Evolutionary conservation across 2,797 vertebrate genomes (phyloP), one percentile per base, ranked within the genome.

Genomic region (Scarus forsteni): DNA sequence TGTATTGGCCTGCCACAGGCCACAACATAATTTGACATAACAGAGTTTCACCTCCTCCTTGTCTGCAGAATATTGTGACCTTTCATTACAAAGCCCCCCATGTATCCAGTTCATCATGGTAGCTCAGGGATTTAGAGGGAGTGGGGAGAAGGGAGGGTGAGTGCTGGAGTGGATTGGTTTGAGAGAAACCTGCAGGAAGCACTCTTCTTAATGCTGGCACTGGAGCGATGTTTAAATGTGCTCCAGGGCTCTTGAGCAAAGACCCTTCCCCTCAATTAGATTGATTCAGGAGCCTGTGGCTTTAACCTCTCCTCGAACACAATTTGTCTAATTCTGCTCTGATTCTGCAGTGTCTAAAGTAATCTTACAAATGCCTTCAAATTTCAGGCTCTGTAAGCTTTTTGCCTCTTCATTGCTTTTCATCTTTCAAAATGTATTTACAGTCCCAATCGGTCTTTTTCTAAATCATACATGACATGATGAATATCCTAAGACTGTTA

Each of bases 191-290:
- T 71, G 54, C 68, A 70, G 77, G 66, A 83, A 80, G 65, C 79
- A 83, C 85, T 91, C 72, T 77, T 86, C 83, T 89, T 92, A 89
- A 91, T 93, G 88, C 80, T 79, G 73, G 79, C 80, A 80, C 70
- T 79, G 49, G 78, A 88, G 81, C 15, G 40, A 87, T 84, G 86
- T 87, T 87, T 84, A 64, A 85, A 89, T 83, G 79, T 75, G 78
- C 87, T 87, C 66, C 51, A 34, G 52, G 85, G 82, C 84, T 90
- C 80, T 66, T 73, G 76, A 76, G 85, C 80, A 88, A 91, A 90
- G 77, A 83, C 85, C 77, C 83, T 76, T 85, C 86, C 60, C 80
- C 79, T 92, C 89, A 89, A 86, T 92, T 91, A 93, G 89, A 93
- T 90, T 91, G 84, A 93, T 92, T 91, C 80, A 55, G 60, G 76